Evolutionary conservation across 2,797 vertebrate genomes (phyloP).

Genomic region (Manis crassicaudata): DNA sequence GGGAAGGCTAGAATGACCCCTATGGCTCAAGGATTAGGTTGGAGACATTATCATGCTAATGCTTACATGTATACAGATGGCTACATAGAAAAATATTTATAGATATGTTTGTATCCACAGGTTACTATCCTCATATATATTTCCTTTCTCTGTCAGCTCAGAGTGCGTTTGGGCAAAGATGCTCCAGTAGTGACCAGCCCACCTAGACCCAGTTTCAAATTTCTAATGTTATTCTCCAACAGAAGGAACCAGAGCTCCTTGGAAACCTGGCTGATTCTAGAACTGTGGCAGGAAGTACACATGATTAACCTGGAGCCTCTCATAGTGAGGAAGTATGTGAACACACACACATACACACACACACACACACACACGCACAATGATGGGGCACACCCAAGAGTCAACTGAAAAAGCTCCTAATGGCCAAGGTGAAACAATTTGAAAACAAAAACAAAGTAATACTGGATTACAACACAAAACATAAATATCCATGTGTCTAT

Average conservation of each 20-base stretch:
- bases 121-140: neutral
- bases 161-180: neutral
- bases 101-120: neutral
- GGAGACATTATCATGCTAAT: neutral
- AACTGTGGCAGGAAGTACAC: neutral
- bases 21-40: neutral
- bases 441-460: neutral
- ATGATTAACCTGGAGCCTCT: neutral
- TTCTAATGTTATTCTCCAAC: neutral
- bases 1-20: neutral
- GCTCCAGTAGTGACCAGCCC: neutral
- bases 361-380: neutral
- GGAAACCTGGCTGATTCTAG: neutral
- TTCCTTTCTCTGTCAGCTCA: neutral
- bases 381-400: neutral
- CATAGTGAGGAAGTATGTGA: neutral
- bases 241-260: neutral
- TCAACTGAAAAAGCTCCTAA: neutral
- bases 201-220: neutral
- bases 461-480: neutral
- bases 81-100: neutral
- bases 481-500: neutral
- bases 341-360: neutral
- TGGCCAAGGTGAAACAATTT: neutral
- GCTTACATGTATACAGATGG: neutral